A percentile compares a stretch with the other conserved stretches of the same genome.
phyloP scores from a whole-genome alignment of 2,113 vertebrate genomes.

The Salvelinus namaycush region DNA sequence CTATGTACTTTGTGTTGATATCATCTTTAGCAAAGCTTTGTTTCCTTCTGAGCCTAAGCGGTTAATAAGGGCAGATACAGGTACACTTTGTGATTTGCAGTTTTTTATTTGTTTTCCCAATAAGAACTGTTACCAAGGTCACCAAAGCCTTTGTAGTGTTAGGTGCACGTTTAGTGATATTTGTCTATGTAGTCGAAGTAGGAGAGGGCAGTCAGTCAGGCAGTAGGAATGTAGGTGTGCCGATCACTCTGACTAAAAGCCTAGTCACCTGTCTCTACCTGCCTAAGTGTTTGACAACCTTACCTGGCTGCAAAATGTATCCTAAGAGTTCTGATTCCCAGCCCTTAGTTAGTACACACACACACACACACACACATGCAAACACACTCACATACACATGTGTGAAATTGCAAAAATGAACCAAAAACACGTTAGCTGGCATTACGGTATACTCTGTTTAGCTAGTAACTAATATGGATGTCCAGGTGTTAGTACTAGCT shows the following conservation, averaged over 20 bases:
- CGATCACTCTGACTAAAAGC: constrained; percentile 44
- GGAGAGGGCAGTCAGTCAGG: constrained; percentile 51
- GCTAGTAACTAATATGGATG: too few relatives aligned
- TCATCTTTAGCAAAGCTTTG: too few relatives aligned
- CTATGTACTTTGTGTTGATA: too few relatives aligned
- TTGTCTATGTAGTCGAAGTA: constrained; percentile 30
- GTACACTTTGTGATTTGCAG: constrained; percentile 7
- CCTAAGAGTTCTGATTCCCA: constrained; percentile 36
- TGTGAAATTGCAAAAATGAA: too few relatives aligned
- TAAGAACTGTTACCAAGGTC: constrained; percentile 49
- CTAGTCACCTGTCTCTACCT: constrained; percentile 66
- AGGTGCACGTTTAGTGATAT: constrained; percentile 18
- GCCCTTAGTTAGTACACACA: background rate
- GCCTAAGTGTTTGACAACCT: constrained; percentile 56
- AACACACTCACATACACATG: too few relatives aligned
- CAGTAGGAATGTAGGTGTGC: constrained; percentile 75
- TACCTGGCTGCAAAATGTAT: constrained; percentile 43
- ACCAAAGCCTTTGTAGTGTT: constrained; percentile 33
- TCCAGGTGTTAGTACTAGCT: too few relatives aligned
- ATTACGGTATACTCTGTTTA: too few relatives aligned
- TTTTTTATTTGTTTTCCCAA: constrained; percentile 49
- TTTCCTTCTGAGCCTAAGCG: too few relatives aligned
- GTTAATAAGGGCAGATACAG: background rate
- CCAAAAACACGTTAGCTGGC: too few relatives aligned
- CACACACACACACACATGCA: too few relatives aligned